Evolutionary conservation across 1,140 invertebrate species (phyloP).

Genomic region (Ooceraea biroi): DNA sequence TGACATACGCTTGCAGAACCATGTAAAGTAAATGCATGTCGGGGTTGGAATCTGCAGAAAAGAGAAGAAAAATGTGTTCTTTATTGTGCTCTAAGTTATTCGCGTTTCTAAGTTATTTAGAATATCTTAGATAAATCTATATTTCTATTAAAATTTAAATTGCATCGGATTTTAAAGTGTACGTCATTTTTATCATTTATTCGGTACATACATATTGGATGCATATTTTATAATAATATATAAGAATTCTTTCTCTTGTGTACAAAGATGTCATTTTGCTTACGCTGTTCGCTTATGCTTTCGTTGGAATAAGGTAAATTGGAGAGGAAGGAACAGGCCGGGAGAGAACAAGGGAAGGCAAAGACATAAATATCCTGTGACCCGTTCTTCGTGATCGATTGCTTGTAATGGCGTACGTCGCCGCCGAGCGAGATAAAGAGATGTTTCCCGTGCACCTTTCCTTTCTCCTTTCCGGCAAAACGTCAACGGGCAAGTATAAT

Average conservation of each 20-base stretch:
- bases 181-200: neutral
- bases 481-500: conserved; percentile 35
- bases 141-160: no score
- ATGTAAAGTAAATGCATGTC: neutral
- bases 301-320: neutral
- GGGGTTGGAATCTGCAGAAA: neutral
- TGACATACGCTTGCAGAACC: neutral
- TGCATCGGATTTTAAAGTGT: neutral
- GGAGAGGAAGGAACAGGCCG: neutral
- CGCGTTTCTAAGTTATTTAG: neutral
- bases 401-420: neutral
- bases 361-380: conserved; percentile 53
- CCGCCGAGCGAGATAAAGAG: conserved; percentile 8
- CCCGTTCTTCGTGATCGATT: conserved; percentile 48
- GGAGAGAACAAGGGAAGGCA: neutral
- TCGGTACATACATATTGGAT: no score
- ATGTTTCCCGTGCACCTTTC: conserved; percentile 32
- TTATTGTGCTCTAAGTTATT: neutral
- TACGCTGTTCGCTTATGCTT: neutral
- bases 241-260: neutral
- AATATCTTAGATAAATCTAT: no score
- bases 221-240: conserved; percentile 10
- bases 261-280: conserved; percentile 4
- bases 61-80: neutral
- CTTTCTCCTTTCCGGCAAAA: neutral